phyloP scores from a whole-genome alignment of 2,797 vertebrate species.

The Malacoctenus gilli region DNA sequence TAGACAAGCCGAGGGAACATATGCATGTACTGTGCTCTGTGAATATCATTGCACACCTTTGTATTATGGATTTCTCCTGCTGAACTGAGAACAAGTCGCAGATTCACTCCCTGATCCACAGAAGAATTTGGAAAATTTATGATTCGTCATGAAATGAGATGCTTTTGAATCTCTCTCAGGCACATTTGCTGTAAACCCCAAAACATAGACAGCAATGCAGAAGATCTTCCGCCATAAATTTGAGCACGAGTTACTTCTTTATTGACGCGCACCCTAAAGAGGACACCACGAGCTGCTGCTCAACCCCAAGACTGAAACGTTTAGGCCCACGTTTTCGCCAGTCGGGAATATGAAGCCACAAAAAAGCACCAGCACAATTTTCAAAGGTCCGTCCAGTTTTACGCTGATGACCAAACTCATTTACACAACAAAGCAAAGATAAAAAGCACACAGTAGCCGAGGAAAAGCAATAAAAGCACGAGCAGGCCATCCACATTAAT shows the following conservation, averaged over 20 bases:
- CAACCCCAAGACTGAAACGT: conserved; percentile 3
- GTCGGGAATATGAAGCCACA: neutral
- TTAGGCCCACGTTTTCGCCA: neutral
- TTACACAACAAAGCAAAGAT: neutral
- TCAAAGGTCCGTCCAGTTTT: neutral
- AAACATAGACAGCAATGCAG: neutral
- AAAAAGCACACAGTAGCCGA: neutral
- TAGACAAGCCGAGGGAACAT: neutral
- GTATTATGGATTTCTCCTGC: too few species aligned
- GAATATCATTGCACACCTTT: too few species aligned
- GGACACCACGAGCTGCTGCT: neutral
- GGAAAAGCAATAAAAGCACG: neutral
- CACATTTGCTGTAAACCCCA: too few species aligned
- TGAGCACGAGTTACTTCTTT: neutral
- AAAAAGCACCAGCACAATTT: neutral
- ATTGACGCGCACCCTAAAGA: neutral
- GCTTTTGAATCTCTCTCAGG: too few species aligned
- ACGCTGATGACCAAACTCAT: neutral
- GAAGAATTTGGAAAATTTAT: neutral
- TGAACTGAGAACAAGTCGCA: neutral
- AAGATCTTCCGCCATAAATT: neutral
- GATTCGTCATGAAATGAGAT: too few species aligned
- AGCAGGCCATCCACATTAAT: neutral
- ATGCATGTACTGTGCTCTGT: too few species aligned
- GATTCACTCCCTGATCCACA: neutral